Percentiles rank a stretch among this genome's conserved stretches.
These are phyloP conservation scores for Sphenopsis melanotis DNA, from an alignment of 2,797 vertebrate genomes.

Conservation along the genomic window DNA sequence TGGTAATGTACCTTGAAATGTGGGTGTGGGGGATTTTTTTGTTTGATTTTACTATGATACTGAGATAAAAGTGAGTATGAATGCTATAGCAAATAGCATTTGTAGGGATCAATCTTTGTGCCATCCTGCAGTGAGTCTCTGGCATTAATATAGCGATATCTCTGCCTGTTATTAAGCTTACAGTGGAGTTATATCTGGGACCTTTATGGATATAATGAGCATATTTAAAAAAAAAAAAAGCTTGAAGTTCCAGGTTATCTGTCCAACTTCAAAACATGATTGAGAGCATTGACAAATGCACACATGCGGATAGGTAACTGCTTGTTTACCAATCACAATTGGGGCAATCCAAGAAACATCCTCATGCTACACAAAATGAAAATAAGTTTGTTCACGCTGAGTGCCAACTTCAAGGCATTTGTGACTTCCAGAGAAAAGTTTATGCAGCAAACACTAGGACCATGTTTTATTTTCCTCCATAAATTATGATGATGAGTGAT, in stretches of 20 bases:
- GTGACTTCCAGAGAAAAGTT: background rate
- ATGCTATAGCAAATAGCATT: background rate
- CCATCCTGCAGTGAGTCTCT: background rate
- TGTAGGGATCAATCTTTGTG: background rate
- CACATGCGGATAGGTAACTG: background rate
- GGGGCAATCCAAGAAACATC: background rate
- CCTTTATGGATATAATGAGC: background rate
- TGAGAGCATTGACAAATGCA: accelerated
- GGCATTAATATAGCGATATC: background rate
- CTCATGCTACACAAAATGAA: background rate
- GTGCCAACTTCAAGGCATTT: background rate
- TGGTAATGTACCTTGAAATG: background rate
- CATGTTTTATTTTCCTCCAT: background rate
- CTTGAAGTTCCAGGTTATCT: background rate
- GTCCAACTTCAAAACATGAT: background rate
- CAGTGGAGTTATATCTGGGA: background rate
- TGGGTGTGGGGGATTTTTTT: background rate
- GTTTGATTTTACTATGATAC: background rate
- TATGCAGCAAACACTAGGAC: background rate
- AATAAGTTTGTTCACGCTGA: background rate
- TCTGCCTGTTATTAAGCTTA: background rate
- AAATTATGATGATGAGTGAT: background rate
- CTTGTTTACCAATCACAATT: background rate
- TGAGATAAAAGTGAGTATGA: background rate
- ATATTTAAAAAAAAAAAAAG: background rate